Conservation (phyloP, 2,797 vertebrate species). For the Hozukius guyotensis region DNA sequence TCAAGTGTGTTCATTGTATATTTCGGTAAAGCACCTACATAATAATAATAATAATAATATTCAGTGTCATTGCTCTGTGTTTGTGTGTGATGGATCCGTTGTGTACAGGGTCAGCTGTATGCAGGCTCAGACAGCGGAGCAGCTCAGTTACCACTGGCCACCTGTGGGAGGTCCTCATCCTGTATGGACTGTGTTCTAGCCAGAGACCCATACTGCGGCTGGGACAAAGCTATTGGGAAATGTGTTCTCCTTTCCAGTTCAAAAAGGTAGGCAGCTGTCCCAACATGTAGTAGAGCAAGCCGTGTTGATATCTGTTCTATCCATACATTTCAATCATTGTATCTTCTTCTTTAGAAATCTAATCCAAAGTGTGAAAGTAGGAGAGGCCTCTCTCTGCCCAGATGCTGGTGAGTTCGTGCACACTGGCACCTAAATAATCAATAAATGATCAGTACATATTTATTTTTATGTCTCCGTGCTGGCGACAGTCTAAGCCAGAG, state of each 20-base stretch:
- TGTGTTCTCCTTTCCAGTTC: conserved; percentile 66
- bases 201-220: conserved; percentile 86
- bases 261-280: conserved; percentile 25
- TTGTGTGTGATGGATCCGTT: conserved; percentile 20
- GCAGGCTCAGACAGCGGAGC: conserved; percentile 78
- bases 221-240: conserved; percentile 60
- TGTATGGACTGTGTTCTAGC: conserved; percentile 86
- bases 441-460: neutral
- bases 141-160: conserved; percentile 80
- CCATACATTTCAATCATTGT: neutral
- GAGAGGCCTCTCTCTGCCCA: conserved; percentile 78
- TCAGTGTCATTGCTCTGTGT: conserved; percentile 1
- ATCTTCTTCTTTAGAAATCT: conserved; percentile 67
- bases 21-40: neutral
- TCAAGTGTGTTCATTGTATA: neutral
- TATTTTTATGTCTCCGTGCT: too few relatives aligned
- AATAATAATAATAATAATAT: too few relatives aligned
- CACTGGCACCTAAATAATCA: neutral
- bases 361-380: conserved; percentile 82
- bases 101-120: conserved; percentile 78
- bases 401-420: conserved; percentile 68
- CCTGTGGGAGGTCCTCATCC: conserved; percentile 72
- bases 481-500: too few relatives aligned
- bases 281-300: neutral
- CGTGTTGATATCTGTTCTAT: neutral